These are phyloP conservation scores for Siderastrea radians DNA, from an alignment of 92 coral and sea anemone species.

Conservation along the genomic window DNA sequence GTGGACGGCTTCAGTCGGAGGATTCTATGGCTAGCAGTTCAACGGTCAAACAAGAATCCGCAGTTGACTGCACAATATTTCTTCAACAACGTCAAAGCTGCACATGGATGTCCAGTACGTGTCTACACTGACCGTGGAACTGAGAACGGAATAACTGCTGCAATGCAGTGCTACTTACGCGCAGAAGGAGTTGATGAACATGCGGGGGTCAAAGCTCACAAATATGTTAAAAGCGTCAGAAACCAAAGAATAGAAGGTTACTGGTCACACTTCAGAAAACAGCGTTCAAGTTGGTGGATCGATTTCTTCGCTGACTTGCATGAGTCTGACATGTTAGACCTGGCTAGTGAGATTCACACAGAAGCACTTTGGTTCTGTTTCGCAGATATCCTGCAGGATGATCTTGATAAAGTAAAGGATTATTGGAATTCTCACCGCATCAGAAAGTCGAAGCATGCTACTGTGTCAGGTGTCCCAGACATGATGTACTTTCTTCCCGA, in stretches of 20 bases:
- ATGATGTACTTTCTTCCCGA: constrained; percentile 78
- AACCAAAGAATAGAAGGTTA: constrained; percentile 80
- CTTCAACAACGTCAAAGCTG: constrained; percentile 60
- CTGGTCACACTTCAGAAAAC: constrained; percentile 73
- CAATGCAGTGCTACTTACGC: constrained; percentile 76
- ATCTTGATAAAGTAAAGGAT: background rate
- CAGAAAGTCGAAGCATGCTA: constrained; percentile 74
- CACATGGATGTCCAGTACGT: constrained; percentile 71
- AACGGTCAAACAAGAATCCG: constrained; percentile 81
- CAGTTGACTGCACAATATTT: constrained; percentile 62
- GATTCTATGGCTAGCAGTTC: constrained; percentile 77
- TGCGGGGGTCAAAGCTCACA: constrained; percentile 65
- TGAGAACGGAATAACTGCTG: constrained; percentile 74
- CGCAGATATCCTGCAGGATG: too few relatives aligned
- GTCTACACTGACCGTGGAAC: constrained; percentile 76
- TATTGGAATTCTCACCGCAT: constrained; percentile 70
- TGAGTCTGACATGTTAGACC: constrained; percentile 68
- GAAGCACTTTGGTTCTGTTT: too few relatives aligned
- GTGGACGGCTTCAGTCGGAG: constrained; percentile 77
- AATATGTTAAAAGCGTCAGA: constrained; percentile 66
- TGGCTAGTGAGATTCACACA: constrained; percentile 67
- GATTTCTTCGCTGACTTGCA: constrained; percentile 71
- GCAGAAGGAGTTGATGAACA: constrained; percentile 75
- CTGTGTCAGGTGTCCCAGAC: constrained; percentile 73
- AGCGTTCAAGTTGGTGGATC: constrained; percentile 77